Conservation (phyloP, 2,113 vertebrate genomes). For the Myotis lucifugus region DNA sequence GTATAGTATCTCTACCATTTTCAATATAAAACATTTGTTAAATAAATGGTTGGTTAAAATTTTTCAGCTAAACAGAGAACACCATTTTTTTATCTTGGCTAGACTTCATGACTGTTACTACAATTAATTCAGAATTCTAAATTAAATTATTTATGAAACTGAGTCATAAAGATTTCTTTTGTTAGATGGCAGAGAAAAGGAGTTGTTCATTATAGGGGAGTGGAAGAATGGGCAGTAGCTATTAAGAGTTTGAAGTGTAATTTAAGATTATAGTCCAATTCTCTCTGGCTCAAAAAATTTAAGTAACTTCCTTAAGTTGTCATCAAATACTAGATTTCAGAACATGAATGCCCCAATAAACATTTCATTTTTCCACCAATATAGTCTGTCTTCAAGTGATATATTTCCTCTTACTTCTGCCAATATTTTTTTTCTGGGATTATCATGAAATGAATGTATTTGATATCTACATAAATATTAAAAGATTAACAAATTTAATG, state of each 20-base stretch:
- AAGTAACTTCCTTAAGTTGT: background rate
- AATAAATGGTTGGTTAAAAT: background rate
- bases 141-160: background rate
- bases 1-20: background rate
- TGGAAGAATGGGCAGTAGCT: background rate
- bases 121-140: conserved; percentile 19
- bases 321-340: background rate
- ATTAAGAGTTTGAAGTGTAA: background rate
- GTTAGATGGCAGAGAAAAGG: background rate
- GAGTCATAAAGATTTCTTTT: background rate
- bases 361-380: background rate
- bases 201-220: background rate
- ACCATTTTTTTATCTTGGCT: background rate
- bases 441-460: background rate
- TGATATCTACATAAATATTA: background rate
- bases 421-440: background rate
- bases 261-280: background rate
- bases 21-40: background rate
- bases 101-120: background rate
- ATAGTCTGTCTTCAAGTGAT: background rate
- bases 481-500: background rate
- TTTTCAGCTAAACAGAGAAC: background rate
- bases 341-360: background rate
- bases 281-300: background rate
- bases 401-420: background rate